Evolutionary conservation across 2,797 vertebrate species (phyloP), one percentile per base, ranked within the genome.

Genomic region (Babyrousa celebensis): DNA sequence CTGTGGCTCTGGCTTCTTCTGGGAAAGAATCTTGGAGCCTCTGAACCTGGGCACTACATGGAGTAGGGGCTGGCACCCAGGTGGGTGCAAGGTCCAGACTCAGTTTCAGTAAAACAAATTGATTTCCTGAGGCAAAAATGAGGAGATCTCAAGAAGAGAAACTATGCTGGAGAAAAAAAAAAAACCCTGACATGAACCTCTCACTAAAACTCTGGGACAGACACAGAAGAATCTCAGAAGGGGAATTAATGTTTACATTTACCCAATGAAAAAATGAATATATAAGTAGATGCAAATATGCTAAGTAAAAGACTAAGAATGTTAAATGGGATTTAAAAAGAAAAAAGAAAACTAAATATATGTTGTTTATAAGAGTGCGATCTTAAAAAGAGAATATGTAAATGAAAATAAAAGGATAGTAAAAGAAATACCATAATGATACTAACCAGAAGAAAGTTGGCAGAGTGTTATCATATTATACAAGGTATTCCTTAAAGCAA

Each of bases 371-470:
- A 83, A 68, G 52, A 89, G 78, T 68, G 67, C 17, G 60, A 27
- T 18, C 60, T 83, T 89, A 58, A 36, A 54, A 67, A 94, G 40
- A 94, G 32, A 94, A 60, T n/a, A 9, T 83, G 58, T 74, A 74
- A 74, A 58, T 21, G 23, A 36, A 89, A 75, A 58, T 94, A 67
- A 89, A 94, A 89, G 23, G 27, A 74, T 9, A 83, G 29, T 83
- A 67, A 67, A 83, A 89, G 77, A 89, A 83, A 88, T 16, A 65
- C 27, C 48, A 48, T 43, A 43, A 48, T 67, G 52, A 77, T 11
- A 84, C 17, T 68, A 89, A 68, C 71, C 15, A 68, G 77, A 62
- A 70, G 27, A 70, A 84, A 94, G 32, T 32, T 65, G 12, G 16
- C 48, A 3, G 77, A 29, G 12, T 75, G 7, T 88, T 88, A 36